Evolutionary conservation across 2,888 invertebrate genomes (phyloP).

Genomic region (Agrochola lychnidis): DNA sequence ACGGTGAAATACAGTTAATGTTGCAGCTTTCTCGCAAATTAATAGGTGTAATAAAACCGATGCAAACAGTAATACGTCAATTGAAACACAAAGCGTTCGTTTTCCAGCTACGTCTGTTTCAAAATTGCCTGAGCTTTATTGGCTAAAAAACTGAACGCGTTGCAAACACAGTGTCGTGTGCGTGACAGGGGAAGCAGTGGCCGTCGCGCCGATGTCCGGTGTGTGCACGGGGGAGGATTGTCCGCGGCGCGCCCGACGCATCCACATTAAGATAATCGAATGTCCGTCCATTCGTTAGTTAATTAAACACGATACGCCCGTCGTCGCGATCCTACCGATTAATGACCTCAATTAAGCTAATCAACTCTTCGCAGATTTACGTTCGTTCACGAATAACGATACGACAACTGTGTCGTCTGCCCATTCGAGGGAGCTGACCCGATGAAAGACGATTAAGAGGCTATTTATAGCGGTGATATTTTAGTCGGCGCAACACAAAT

Average conservation of each 20-base stretch:
- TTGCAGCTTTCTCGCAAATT: constrained; percentile 36
- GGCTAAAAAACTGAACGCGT: constrained; percentile 36
- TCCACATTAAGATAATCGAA: constrained; percentile 86
- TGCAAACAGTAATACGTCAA: constrained; percentile 37
- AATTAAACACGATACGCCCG: constrained; percentile 89
- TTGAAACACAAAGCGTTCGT: constrained; percentile 26
- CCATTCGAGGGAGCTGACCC: constrained; percentile 61
- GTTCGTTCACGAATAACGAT: constrained; percentile 67
- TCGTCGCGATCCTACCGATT: constrained; percentile 84
- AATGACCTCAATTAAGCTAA: constrained; percentile 88
- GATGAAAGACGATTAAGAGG: constrained; percentile 68
- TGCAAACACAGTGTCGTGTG: constrained; percentile 41
- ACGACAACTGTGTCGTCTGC: constrained; percentile 54
- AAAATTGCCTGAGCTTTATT: constrained; percentile 38
- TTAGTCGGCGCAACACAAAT: constrained; percentile 48
- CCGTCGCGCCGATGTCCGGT: constrained; percentile 57
- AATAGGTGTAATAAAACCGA: constrained; percentile 47
- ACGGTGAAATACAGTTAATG: constrained; percentile 15
- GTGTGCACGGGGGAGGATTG: constrained; percentile 58
- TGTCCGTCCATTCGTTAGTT: constrained; percentile 86
- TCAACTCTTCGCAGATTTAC: constrained; percentile 87
- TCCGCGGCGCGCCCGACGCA: constrained; percentile 72
- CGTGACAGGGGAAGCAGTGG: constrained; percentile 40
- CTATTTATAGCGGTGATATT: constrained; percentile 70
- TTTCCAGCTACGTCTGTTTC: constrained; percentile 39